Percentiles rank a stretch among this genome's conserved stretches.
Conservation (phyloP, 2,113 vertebrate species). For the Psittacus erithacus region DNA sequence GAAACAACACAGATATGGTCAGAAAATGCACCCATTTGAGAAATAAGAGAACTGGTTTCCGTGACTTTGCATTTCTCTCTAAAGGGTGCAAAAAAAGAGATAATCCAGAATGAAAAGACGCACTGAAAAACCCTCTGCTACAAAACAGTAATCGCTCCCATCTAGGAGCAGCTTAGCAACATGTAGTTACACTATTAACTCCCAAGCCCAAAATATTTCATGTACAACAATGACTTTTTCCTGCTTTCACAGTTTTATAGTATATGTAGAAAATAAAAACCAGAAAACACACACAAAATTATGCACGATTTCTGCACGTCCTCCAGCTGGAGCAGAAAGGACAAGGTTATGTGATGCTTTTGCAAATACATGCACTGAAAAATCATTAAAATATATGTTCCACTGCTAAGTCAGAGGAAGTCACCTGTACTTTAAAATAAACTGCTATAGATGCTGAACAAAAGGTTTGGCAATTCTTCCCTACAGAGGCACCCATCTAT, state of each 20-base stretch:
- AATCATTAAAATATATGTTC: neutral
- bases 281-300: neutral
- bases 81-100: neutral
- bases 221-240: neutral
- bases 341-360: neutral
- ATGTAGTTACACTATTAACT: neutral
- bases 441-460: conserved; percentile 5
- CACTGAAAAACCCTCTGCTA: neutral
- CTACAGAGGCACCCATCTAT: conserved; percentile 25
- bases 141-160: neutral
- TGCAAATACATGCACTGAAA: fast-evolving
- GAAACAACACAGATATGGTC: neutral
- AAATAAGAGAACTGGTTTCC: neutral
- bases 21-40: neutral
- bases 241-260: neutral
- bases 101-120: neutral
- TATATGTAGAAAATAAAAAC: neutral
- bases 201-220: neutral
- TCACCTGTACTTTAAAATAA: conserved; percentile 1
- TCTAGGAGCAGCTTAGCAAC: neutral
- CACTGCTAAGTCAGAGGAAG: neutral
- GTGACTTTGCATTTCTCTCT: neutral
- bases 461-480: conserved; percentile 18
- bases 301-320: neutral
- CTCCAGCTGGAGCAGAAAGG: neutral